phyloP scores from a whole-genome alignment of 2,888 invertebrate genomes.

The Ochlodes sylvanus region DNA sequence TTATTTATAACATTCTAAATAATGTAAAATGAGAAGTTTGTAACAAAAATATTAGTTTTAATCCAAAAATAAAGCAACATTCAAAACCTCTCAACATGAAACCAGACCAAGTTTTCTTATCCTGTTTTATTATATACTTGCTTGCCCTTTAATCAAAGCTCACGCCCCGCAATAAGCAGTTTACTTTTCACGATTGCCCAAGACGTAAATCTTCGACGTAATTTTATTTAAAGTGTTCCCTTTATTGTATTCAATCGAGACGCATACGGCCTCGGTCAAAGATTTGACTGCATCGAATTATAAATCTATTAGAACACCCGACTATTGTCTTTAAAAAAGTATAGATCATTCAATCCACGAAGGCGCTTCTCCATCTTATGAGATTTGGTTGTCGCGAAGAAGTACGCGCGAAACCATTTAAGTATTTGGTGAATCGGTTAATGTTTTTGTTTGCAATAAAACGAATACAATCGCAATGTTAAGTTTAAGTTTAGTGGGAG shows the following conservation, averaged over 20 bases:
- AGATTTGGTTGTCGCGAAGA: not conserved
- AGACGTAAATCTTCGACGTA: slow-evolving; percentile 15
- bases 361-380: not conserved
- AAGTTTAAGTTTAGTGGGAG: too few species aligned
- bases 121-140: slow-evolving; percentile 23
- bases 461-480: not conserved
- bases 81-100: slow-evolving; percentile 3
- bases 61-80: not conserved
- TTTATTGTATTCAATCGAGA: slow-evolving; percentile 18
- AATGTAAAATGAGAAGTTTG: too few species aligned
- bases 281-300: slow-evolving; percentile 84
- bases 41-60: not conserved
- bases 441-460: too few species aligned
- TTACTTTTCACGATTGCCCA: slow-evolving; percentile 29
- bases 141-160: slow-evolving; percentile 35
- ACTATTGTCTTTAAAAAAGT: slow-evolving; percentile 45
- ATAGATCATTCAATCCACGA: slow-evolving; percentile 4
- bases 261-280: slow-evolving; percentile 48
- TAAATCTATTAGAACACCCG: slow-evolving; percentile 46
- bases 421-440: too few species aligned
- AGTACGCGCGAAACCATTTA: too few species aligned
- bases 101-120: not conserved
- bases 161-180: slow-evolving; percentile 22
- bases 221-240: slow-evolving; percentile 25
- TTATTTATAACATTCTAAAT: too few species aligned